A percentile compares a stretch with the other conserved stretches of the same genome.
Evolutionary conservation across 1,140 invertebrate species (phyloP).

Genomic region (Drusus annulatus): DNA sequence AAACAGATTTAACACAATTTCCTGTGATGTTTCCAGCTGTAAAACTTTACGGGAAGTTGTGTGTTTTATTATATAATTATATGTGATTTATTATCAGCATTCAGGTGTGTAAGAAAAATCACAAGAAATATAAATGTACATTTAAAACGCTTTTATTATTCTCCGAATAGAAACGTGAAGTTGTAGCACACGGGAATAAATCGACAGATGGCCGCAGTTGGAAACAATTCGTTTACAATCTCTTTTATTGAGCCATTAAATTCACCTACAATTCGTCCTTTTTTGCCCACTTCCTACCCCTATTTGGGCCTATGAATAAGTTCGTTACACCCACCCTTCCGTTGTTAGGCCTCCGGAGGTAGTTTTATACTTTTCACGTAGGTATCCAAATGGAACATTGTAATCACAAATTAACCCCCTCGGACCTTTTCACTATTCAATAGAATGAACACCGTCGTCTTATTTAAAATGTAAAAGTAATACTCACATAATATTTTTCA

Average conservation of each 20-base stretch:
- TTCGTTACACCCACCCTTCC: neutral
- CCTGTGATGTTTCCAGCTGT: no score
- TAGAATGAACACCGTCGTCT: no score
- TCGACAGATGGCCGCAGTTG: neutral
- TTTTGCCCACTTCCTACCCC: neutral
- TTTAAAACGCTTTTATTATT: no score
- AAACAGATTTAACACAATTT: no score
- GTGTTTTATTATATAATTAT: no score
- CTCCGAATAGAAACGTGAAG: neutral
- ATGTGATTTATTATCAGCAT: no score
- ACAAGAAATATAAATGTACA: no score
- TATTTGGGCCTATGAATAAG: neutral
- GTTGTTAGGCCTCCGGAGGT: conserved; percentile 1
- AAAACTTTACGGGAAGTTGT: no score
- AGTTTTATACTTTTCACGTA: conserved; percentile 6
- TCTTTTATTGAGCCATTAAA: conserved; percentile 28
- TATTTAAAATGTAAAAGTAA: no score
- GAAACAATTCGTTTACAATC: conserved; percentile 30
- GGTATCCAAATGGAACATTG: neutral
- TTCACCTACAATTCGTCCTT: conserved; percentile 25
- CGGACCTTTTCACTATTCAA: no score
- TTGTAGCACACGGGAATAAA: neutral
- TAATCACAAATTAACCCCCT: neutral
- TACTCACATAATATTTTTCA: no score
- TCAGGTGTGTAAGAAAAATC: no score